Conservation (phyloP, 2,888 invertebrate genomes). For the Drymonia ruficornis region DNA sequence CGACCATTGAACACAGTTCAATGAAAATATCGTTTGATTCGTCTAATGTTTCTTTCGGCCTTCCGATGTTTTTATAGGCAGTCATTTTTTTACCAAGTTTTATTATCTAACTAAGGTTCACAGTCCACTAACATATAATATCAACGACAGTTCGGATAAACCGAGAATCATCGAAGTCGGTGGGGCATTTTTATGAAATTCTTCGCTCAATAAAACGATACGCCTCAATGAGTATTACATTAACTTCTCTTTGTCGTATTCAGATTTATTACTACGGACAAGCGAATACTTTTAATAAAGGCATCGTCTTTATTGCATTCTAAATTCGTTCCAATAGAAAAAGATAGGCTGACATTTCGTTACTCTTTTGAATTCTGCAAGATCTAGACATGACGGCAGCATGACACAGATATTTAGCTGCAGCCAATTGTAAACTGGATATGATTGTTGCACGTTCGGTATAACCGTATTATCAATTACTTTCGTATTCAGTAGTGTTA, state of each 20-base stretch:
- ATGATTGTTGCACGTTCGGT: constrained; percentile 7
- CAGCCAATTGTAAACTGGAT: constrained; percentile 10
- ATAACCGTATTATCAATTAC: constrained; percentile 3
- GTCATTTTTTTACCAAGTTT: constrained; percentile 20
- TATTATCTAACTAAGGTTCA: constrained; percentile 17
- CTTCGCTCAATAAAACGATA: constrained; percentile 8
- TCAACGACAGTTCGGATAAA: not conserved
- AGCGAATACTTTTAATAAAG: constrained; percentile 6
- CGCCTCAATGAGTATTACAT: constrained; percentile 3
- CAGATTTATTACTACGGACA: not conserved
- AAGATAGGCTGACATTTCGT: constrained; percentile 35
- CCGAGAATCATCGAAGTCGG: not conserved
- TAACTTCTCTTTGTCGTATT: constrained; percentile 5
- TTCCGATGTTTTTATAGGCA: constrained; percentile 43
- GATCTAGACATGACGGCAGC: constrained; percentile 28
- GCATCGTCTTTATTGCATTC: constrained; percentile 27
- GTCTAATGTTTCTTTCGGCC: constrained; percentile 45
- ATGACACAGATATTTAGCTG: constrained; percentile 25
- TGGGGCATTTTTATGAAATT: not conserved
- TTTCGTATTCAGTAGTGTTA: not conserved
- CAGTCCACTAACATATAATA: constrained; percentile 9
- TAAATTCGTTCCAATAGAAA: constrained; percentile 10
- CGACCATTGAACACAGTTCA: constrained; percentile 25
- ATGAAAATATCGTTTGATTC: constrained; percentile 43
- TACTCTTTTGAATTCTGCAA: constrained; percentile 34